phyloP scores from a whole-genome alignment of 2,113 vertebrate genomes.

The Trogon melanurus region DNA sequence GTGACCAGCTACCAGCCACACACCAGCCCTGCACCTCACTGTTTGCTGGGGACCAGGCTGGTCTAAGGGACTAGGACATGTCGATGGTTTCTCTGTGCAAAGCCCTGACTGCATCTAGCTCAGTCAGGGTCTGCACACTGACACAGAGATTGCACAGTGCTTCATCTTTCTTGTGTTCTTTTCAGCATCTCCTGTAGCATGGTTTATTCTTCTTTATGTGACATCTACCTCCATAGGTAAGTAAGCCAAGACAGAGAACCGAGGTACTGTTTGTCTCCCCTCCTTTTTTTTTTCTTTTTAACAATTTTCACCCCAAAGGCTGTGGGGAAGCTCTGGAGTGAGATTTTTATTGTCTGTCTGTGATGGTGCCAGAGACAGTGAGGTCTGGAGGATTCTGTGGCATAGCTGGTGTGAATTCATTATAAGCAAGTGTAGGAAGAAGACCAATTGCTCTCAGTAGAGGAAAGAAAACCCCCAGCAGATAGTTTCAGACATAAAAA shows the following conservation, averaged over 20 bases:
- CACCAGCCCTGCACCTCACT: rapidly evolving
- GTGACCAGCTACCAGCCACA: rapidly evolving
- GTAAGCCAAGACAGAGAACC: neutral
- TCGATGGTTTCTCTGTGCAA: neutral
- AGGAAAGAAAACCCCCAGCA: rapidly evolving
- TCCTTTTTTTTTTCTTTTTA: neutral
- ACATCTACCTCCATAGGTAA: neutral
- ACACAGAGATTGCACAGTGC: neutral
- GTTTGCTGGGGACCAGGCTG: neutral
- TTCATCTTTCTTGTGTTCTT: rapidly evolving
- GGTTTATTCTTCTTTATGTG: neutral
- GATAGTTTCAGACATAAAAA: neutral
- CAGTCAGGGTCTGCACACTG: neutral
- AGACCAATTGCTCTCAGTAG: neutral
- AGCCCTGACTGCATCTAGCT: neutral
- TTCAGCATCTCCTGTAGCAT: neutral
- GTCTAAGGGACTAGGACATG: neutral
- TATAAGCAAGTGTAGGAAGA: neutral
- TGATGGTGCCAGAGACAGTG: rapidly evolving
- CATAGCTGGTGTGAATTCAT: neutral
- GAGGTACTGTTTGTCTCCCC: neutral
- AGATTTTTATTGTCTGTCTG: neutral
- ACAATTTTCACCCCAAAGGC: neutral
- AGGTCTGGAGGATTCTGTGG: neutral
- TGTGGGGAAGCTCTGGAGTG: neutral